Conservation (phyloP, 2,888 invertebrate species). For the Ornithoptera priamus region DNA sequence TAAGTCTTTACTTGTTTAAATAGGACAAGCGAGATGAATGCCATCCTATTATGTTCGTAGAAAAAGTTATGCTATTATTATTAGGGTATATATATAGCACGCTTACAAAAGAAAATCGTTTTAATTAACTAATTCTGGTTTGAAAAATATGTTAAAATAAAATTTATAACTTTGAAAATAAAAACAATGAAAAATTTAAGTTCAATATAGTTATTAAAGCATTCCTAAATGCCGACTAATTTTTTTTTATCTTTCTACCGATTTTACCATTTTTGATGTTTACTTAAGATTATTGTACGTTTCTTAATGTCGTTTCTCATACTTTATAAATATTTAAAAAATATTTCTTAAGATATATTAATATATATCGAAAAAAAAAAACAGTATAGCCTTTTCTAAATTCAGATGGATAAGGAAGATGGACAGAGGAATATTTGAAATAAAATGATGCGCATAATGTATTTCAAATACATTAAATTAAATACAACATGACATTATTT, state of each 20-base stretch:
- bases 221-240: too few relatives aligned
- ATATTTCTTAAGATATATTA: not conserved
- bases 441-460: not conserved
- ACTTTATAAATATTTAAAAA: too few relatives aligned
- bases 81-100: not conserved
- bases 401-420: not conserved
- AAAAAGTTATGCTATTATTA: not conserved
- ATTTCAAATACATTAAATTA: not conserved
- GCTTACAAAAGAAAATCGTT: too few relatives aligned
- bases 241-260: too few relatives aligned
- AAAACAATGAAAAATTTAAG: too few relatives aligned
- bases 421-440: not conserved
- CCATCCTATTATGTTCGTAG: not conserved
- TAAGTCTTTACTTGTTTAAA: constrained; percentile 12
- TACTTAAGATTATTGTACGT: too few relatives aligned
- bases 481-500: too few relatives aligned
- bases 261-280: too few relatives aligned
- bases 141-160: not conserved
- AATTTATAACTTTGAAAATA: too few relatives aligned
- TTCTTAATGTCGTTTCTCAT: too few relatives aligned
- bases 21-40: constrained; percentile 14
- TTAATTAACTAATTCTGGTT: not conserved
- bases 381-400: too few relatives aligned
- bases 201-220: too few relatives aligned
- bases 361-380: not conserved